Evolutionary conservation across 2,888 invertebrate species (phyloP).

Genomic region (Platerodrilus igneus): DNA sequence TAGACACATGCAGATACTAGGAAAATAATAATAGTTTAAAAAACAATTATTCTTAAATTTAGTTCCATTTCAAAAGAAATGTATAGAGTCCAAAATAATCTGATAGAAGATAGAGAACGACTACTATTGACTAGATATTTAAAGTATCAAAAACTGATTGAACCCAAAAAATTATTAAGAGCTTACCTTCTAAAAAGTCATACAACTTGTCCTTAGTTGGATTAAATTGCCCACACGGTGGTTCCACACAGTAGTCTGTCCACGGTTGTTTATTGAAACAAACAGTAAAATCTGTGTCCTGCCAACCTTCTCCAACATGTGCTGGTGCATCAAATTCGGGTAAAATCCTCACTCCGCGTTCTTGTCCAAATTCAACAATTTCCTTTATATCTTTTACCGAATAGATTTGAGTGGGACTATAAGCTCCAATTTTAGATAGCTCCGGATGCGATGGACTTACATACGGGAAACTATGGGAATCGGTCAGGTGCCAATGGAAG

Average conservation of each 20-base stretch:
- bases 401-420: slow-evolving; percentile 66
- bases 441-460: slow-evolving; percentile 69
- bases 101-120: no score
- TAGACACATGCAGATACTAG: no score
- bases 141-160: no score
- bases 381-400: slow-evolving; percentile 53
- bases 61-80: no score
- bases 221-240: slow-evolving; percentile 81
- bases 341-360: slow-evolving; percentile 77
- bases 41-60: no score
- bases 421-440: slow-evolving; percentile 72
- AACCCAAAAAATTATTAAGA: no score
- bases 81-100: no score
- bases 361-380: slow-evolving; percentile 63
- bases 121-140: no score
- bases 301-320: slow-evolving; percentile 85
- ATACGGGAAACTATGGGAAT: slow-evolving; percentile 91
- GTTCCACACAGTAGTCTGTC: slow-evolving; percentile 68
- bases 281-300: slow-evolving; percentile 61
- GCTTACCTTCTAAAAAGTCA: slow-evolving; percentile 53
- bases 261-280: slow-evolving; percentile 75
- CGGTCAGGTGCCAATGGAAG: slow-evolving; percentile 93
- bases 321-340: slow-evolving; percentile 93
- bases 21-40: no score
- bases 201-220: slow-evolving; percentile 67